A percentile compares a stretch with the other conserved stretches of the same genome.
Conservation (phyloP, 2,797 vertebrate genomes). For the Acipenser oxyrinchus region DNA sequence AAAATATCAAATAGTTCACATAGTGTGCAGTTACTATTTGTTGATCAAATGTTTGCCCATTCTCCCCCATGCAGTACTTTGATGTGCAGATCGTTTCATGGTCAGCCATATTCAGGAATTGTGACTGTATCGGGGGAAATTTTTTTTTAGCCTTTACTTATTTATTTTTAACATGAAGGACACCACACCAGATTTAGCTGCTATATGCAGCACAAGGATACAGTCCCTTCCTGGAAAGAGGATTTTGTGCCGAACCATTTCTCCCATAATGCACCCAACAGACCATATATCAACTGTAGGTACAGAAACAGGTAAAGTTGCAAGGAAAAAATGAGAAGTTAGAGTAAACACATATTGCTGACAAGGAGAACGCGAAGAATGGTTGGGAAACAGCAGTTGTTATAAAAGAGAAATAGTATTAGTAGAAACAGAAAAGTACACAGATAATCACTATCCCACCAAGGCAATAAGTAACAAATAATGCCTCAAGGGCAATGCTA, state of each 20-base stretch:
- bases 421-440: slow-evolving; percentile 21
- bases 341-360: slow-evolving; percentile 53
- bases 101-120: no score
- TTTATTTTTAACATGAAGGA: no score
- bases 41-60: no score
- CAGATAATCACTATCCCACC: slow-evolving; percentile 25
- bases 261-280: slow-evolving; percentile 89
- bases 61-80: no score
- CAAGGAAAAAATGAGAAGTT: slow-evolving; percentile 59
- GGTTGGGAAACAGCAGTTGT: slow-evolving; percentile 35
- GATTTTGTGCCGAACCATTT: slow-evolving; percentile 90
- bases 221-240: slow-evolving; percentile 80
- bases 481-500: slow-evolving; percentile 20
- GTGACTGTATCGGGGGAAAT: no score
- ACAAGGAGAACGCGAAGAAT: slow-evolving; percentile 36
- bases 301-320: slow-evolving; percentile 56
- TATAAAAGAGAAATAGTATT: slow-evolving; percentile 28
- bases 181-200: no score
- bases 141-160: no score
- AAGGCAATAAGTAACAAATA: slow-evolving; percentile 23
- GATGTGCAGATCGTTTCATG: no score
- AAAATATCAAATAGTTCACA: no score
- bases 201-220: slow-evolving; percentile 59
- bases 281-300: slow-evolving; percentile 89
- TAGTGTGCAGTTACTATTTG: no score